phyloP scores from a whole-genome alignment of 2,888 invertebrate genomes.

The Drosophila monieri region DNA sequence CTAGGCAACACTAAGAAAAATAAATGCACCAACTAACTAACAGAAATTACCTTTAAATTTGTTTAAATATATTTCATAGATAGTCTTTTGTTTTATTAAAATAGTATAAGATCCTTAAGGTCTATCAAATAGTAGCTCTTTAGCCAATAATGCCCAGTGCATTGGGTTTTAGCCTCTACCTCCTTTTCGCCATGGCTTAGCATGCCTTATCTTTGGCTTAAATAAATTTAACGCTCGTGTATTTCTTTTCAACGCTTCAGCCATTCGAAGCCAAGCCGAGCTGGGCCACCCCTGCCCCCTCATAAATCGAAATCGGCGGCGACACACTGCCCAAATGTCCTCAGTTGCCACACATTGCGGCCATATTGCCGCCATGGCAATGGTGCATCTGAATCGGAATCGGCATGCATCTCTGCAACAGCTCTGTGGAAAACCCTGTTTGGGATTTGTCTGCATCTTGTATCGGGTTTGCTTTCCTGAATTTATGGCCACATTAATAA shows the following conservation, averaged over 20 bases:
- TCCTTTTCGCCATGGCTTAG: constrained; percentile 26
- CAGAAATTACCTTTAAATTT: background rate
- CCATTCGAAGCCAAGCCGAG: constrained; percentile 23
- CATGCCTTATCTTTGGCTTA: constrained; percentile 73
- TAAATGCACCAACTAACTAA: background rate
- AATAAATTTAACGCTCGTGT: constrained; percentile 77
- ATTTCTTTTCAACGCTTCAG: constrained; percentile 75
- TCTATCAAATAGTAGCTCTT: background rate
- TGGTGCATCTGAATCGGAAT: constrained; percentile 12
- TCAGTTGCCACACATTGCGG: constrained; percentile 56
- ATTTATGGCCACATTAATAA: constrained; percentile 78
- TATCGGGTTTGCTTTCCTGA: constrained; percentile 67
- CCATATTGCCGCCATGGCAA: constrained; percentile 3
- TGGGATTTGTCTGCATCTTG: constrained; percentile 55
- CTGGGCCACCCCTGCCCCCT: constrained; percentile 1
- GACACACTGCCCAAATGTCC: constrained; percentile 77
- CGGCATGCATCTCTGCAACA: constrained; percentile 1
- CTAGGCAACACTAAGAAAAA: constrained; percentile 19
- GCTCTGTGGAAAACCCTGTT: constrained; percentile 36
- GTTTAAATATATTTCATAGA: too few relatives aligned
- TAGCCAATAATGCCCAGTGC: background rate
- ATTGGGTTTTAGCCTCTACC: constrained; percentile 8
- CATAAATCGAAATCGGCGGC: constrained; percentile 31
- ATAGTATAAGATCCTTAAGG: too few relatives aligned
- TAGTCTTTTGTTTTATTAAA: too few relatives aligned